Evolutionary conservation across 2,888 invertebrate genomes (phyloP).

Genomic region (Hololepta plana): DNA sequence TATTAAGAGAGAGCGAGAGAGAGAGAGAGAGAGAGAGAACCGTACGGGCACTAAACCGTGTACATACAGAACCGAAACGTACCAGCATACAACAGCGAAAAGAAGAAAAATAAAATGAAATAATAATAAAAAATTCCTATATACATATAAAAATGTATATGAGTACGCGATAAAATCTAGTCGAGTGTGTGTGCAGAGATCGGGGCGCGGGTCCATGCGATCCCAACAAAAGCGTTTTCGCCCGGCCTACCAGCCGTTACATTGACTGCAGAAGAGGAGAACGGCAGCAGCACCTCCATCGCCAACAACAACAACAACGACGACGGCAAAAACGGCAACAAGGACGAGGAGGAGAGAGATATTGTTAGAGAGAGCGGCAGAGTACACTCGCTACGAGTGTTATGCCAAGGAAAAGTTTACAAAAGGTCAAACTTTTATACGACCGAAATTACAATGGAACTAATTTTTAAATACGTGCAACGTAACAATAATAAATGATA

Average conservation of each 20-base stretch:
- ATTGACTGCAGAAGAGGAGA: constrained; percentile 6
- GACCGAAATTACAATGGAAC: constrained; percentile 24
- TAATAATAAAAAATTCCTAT: too few species aligned
- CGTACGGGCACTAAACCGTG: too few species aligned
- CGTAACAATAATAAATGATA: too few species aligned
- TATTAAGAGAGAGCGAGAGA: constrained; percentile 13
- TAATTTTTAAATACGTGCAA: too few species aligned
- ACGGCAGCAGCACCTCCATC: constrained; percentile 1
- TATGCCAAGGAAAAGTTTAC: constrained; percentile 20
- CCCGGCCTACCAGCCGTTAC: constrained; percentile 27
- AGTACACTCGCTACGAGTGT: background rate
- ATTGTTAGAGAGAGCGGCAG: background rate
- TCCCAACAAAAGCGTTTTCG: constrained; percentile 25
- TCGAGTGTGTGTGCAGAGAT: too few species aligned
- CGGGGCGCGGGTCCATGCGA: constrained; percentile 24
- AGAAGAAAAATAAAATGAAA: too few species aligned
- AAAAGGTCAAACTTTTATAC: constrained; percentile 26
- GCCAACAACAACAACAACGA: too few species aligned
- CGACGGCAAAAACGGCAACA: too few species aligned
- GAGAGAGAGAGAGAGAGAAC: constrained; percentile 6
- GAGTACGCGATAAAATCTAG: constrained; percentile 27
- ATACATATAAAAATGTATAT: constrained; percentile 27
- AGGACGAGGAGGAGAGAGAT: too few species aligned
- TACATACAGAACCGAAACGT: too few species aligned
- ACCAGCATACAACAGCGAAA: too few species aligned